Evolutionary conservation across 2,797 vertebrate species (phyloP).

Genomic region (Epinephelus coioides): DNA sequence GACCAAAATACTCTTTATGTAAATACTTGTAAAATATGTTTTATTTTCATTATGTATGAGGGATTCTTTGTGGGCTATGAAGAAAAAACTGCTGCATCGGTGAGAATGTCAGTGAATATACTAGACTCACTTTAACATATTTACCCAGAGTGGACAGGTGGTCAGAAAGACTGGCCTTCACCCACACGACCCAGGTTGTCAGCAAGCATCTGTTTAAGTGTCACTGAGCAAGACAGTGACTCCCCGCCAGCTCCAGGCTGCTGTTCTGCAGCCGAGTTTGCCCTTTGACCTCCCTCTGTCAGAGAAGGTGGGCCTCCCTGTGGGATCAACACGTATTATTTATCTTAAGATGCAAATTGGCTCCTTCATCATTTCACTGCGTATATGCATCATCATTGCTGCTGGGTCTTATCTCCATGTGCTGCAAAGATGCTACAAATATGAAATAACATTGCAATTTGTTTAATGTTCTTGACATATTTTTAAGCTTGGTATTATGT

Average conservation of each 20-base stretch:
- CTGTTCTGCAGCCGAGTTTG: conserved; percentile 16
- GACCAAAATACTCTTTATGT: background rate
- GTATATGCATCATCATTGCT: background rate
- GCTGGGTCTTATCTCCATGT: background rate
- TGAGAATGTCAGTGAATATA: conserved; percentile 4
- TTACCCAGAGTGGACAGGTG: conserved; percentile 47
- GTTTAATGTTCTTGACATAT: background rate
- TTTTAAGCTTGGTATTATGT: background rate
- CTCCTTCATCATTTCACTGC: conserved; percentile 1
- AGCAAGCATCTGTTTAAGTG: conserved; percentile 71
- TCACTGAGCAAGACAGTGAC: conserved; percentile 55
- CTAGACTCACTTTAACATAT: conserved; percentile 23
- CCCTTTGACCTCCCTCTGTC: conserved; percentile 40
- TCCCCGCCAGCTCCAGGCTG: conserved; percentile 25
- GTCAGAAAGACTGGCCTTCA: conserved; percentile 59
- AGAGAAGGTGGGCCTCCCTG: conserved; percentile 22
- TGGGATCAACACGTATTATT: conserved; percentile 18
- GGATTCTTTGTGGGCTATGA: background rate
- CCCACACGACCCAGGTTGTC: conserved; percentile 61
- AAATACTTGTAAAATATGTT: background rate
- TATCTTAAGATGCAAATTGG: conserved; percentile 24
- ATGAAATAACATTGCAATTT: background rate
- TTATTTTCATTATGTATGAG: background rate
- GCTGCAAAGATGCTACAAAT: background rate
- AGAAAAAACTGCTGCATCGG: background rate